Evolutionary conservation across 2,888 invertebrate species (phyloP).

Genomic region (Pyrocoelia pectoralis): DNA sequence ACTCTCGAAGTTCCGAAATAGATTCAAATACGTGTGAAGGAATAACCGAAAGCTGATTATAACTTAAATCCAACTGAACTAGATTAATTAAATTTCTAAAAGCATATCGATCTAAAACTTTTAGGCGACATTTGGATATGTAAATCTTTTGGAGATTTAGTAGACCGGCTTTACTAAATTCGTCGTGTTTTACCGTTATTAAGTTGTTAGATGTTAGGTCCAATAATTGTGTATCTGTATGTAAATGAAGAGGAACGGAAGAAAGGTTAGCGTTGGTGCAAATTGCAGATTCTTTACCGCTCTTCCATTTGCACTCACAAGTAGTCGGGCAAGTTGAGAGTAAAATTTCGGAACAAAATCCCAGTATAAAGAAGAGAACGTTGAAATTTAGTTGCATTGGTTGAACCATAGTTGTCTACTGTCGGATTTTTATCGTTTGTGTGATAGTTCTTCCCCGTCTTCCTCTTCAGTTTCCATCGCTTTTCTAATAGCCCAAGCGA

Average conservation of each 20-base stretch:
- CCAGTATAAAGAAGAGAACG: constrained; percentile 48
- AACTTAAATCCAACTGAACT: constrained; percentile 82
- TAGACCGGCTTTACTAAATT: constrained; percentile 77
- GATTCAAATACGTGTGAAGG: constrained; percentile 78
- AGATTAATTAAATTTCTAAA: constrained; percentile 82
- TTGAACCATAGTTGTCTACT: constrained; percentile 23
- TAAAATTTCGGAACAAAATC: constrained; percentile 58
- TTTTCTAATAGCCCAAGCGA: constrained; percentile 22
- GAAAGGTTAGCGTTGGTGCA: constrained; percentile 80
- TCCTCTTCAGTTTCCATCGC: constrained; percentile 53
- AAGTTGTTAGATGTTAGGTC: constrained; percentile 81
- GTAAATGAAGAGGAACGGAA: constrained; percentile 76
- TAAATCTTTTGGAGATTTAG: constrained; percentile 84
- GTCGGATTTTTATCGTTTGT: constrained; percentile 26
- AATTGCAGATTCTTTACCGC: constrained; percentile 84
- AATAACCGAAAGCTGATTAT: constrained; percentile 72
- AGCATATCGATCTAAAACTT: constrained; percentile 71
- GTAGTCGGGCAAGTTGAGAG: constrained; percentile 74
- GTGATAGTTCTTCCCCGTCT: constrained; percentile 44
- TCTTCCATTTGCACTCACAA: constrained; percentile 90
- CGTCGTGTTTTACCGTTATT: constrained; percentile 71
- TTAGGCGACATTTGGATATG: constrained; percentile 74
- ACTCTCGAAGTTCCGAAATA: constrained; percentile 76
- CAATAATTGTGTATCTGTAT: constrained; percentile 80
- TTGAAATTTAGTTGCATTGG: constrained; percentile 28